Evolutionary conservation across 2,113 vertebrate species (phyloP), one percentile per base, ranked within the genome.

Genomic region (Triplophysa rosa): DNA sequence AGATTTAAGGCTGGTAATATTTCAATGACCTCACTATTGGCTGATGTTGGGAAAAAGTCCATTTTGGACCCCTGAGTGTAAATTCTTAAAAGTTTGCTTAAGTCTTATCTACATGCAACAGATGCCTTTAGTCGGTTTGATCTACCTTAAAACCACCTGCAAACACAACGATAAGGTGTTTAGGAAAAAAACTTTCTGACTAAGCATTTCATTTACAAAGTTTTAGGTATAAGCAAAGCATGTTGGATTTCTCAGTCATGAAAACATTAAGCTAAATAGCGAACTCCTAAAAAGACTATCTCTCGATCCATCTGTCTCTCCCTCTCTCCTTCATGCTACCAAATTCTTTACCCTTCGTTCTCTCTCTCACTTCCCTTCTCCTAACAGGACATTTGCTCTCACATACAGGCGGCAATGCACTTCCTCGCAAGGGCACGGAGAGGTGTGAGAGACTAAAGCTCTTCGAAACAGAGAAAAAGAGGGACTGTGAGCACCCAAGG

Each of bases 271-370:
- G n/a, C n/a, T 59, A 72, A 73, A 56, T 59, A 73, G 26, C 24
- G 40, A 73, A 63, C 37, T 63, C 8, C 72, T 47, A 72, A 66
- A 62, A 80, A 80, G 37, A 58, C 85, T 84, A 86, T 82, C 84
- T 70, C 74, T 63, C 84, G 84, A 71, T 85, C 89, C 90, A 80
- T 84, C 90, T 91, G 88, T 87, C 86, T 72, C 83, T 82, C 84
- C 83, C 79, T 85, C 49, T 54, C 66, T 29, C 62, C 19, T 62
- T 69, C 74, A 77, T 66, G 59, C 81, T 63, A 87, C 84, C 83
- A 59, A 17, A 69, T n/a, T 71, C 45, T 61, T 42, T 14, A 16
- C 67, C 33, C 79, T 58, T 62, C 52, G 12, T 68, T 66, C 73
- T 74, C 76, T 54, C 73, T 75, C 78, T 73, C 84, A 78, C 64